These are phyloP conservation scores for Platycheirus albimanus DNA, from an alignment of 2,888 invertebrate genomes.

Conservation along the genomic window DNA sequence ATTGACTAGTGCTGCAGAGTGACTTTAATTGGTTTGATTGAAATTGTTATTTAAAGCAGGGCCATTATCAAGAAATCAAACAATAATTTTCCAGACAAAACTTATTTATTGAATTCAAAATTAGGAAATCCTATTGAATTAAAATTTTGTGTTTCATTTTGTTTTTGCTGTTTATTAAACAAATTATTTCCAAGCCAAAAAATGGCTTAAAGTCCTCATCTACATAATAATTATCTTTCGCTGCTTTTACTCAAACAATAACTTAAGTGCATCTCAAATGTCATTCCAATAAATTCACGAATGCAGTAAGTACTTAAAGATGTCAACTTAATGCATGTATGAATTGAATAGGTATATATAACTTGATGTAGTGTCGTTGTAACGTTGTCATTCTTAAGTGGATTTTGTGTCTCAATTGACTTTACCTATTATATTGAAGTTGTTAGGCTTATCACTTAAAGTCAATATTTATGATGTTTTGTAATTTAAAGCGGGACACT, in stretches of 20 bases:
- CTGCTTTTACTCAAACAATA: background rate
- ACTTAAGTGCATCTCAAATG: background rate
- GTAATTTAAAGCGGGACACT: slow-evolving; percentile 4
- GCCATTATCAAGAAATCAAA: too few relatives aligned
- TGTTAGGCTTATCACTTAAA: slow-evolving; percentile 3
- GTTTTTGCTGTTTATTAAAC: too few relatives aligned
- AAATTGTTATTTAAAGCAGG: too few relatives aligned
- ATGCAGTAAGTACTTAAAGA: slow-evolving; percentile 26
- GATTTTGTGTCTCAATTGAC: slow-evolving; percentile 39
- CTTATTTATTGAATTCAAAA: too few relatives aligned
- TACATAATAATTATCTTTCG: background rate
- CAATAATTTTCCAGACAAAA: too few relatives aligned
- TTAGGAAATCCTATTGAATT: too few relatives aligned
- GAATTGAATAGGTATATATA: too few relatives aligned
- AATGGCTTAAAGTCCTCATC: background rate
- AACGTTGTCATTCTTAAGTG: slow-evolving; percentile 42
- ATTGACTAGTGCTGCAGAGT: too few relatives aligned
- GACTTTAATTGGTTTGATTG: too few relatives aligned
- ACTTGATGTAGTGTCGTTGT: slow-evolving; percentile 35
- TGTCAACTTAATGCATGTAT: slow-evolving; percentile 53
- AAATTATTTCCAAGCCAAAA: too few relatives aligned
- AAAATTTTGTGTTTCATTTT: too few relatives aligned
- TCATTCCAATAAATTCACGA: background rate
- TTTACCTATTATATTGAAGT: background rate
- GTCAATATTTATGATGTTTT: slow-evolving; percentile 29